A percentile compares a stretch with the other conserved stretches of the same genome.
phyloP scores from a whole-genome alignment of 2,888 invertebrate species.

The Nymphalis urticae region DNA sequence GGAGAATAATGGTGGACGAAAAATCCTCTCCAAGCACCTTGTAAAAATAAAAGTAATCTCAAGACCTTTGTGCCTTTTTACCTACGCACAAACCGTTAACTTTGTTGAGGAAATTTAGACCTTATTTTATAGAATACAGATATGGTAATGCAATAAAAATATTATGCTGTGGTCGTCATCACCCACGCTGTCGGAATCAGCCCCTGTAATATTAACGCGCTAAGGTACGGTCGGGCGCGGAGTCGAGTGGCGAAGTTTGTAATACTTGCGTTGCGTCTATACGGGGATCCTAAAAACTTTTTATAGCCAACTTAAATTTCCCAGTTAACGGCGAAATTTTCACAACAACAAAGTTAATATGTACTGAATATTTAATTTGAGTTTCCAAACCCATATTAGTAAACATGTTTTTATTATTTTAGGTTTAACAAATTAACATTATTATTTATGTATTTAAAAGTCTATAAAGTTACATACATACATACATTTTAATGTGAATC shows the following conservation, averaged over 20 bases:
- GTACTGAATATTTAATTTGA: constrained; percentile 12
- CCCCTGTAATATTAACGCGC: constrained; percentile 20
- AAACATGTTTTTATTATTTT: no score
- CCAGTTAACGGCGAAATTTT: constrained; percentile 1
- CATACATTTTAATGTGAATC: no score
- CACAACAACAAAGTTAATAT: background rate
- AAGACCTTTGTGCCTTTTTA: constrained; percentile 6
- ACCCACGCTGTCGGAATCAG: constrained; percentile 11
- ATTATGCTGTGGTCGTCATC: background rate
- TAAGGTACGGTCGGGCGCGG: constrained; percentile 8
- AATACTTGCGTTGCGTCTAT: constrained; percentile 18
- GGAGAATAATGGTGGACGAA: constrained; percentile 2
- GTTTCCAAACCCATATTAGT: background rate
- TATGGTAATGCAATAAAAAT: background rate
- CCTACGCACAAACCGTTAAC: background rate
- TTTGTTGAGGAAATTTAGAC: background rate
- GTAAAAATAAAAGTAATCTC: constrained; percentile 15
- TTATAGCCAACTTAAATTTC: constrained; percentile 15
- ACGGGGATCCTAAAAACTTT: constrained; percentile 12
- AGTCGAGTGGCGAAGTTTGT: constrained; percentile 16
- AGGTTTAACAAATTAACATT: no score
- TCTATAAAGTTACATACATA: no score
- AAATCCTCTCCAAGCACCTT: constrained; percentile 2
- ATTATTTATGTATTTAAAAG: no score
- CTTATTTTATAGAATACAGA: background rate